Base-by-base conservation (phyloP, 2,113 vertebrate species). In the Onychorhynchus coronatus region DNA sequence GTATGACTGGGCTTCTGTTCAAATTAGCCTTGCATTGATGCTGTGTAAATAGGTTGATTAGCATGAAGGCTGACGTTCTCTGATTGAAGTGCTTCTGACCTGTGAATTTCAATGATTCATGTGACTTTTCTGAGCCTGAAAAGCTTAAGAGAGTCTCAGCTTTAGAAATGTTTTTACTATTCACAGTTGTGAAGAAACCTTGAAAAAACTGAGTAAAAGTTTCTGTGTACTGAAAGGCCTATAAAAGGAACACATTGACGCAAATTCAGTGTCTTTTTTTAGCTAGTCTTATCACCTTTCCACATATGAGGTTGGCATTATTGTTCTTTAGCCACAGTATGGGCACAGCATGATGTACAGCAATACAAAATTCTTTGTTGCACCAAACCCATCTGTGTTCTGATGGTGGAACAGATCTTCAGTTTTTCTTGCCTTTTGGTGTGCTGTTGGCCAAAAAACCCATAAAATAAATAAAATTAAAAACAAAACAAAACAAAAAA, bases 201-300 rank as follows among this genome's bases (percentile, higher is more conserved):
- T 94, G 65, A 89, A 91, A 93, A 89, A 25, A 67, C 56, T 6
- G 10, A 94, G 58, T 76, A 67, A 50, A 91, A 65, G 18, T 87
- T 94, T 88, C 50, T 3, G 8, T 22, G 75, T 85, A 71, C 52
- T 72, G 68, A 80, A 83, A 79, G 83, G 55, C 76, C 79, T 91
- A 93, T 58, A 87, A 91, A 95, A 92, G 37, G 47, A 89, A 92
- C 0, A 5, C 58, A 87, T 1, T 91, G 94, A 97, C 44, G 23
- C 70, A 95, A 79, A 88, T 89, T 37, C 89, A 49, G 52, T 52
- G 49, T 41, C 80, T 83, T 95, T 94, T 95, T 96, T 89, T 75
- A 95, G 81, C 42, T 53, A 63, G 30, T 49, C 58, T 94, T 85
- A 80, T 25, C 85, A 95, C 79, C 63, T 92, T 94, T 93, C 68